Evolutionary conservation across 2,888 invertebrate genomes (phyloP), one percentile per base, ranked within the genome.

Genomic region (Polyommatus icarus): DNA sequence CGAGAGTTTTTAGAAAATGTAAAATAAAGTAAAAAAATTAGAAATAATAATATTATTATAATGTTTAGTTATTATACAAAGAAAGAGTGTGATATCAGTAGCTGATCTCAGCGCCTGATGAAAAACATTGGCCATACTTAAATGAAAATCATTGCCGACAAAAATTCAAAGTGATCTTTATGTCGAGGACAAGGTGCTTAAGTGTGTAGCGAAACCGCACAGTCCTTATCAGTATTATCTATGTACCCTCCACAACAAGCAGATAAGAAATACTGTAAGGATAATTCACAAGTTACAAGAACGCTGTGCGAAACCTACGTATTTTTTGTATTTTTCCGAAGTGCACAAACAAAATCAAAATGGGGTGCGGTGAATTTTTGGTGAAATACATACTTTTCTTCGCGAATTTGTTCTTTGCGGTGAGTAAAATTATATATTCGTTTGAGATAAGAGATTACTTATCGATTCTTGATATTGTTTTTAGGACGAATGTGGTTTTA

Each of bases 341-440:
- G 12, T 12, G 12, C 12, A 20, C 12, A 61, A 61, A 24, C 12
- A 81, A 59, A 73, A 77, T 79, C 85, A 95, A 91, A 82, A 96
- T 96, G 96, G 95, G 95, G 87, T 96, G 96, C 83, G 96, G 96
- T 88, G 96, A 96, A 91, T 95, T 96, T 83, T 92, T 96, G 83
- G 95, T 97, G 81, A 97, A 97, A 92, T 97, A 97, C 84, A 94
- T 97, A 72, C 94, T 97, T 83, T 97, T 97, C 90, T 94, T 97
- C 86, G 96, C 97, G 86, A 97, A 97, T 84, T 88, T 97, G 77
- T 87, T 96, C 80, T 96, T 97, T 88, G 96, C 96, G 92, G 97
- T 97, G 89, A 96, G 97, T 96, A 40, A 15, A 76, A 20, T 15
- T 54, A 6, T 4, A 24, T 59, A 76, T 71, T 71, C 20, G 6